phyloP scores from a whole-genome alignment of 2,113 vertebrate genomes.

The Neofelis nebulosa region DNA sequence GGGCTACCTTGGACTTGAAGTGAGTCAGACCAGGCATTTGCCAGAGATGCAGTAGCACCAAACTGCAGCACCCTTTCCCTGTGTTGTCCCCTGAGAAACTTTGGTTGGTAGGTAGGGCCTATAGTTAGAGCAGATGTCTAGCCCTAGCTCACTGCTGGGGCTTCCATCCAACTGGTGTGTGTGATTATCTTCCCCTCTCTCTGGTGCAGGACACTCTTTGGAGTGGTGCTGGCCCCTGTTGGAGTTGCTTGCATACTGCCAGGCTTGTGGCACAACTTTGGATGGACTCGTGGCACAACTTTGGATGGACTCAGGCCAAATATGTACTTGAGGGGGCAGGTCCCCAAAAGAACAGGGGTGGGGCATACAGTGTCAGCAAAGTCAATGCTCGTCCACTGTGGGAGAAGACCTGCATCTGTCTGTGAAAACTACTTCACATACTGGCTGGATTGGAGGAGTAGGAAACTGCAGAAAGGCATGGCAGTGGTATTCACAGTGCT shows the following conservation, averaged over 20 bases:
- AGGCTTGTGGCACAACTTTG: not conserved
- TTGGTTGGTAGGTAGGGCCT: not conserved
- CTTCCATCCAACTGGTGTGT: not conserved
- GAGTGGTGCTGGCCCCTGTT: not conserved
- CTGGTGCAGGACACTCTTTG: not conserved
- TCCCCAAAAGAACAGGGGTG: not conserved
- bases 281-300: not conserved
- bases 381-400: not conserved
- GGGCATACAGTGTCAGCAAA: not conserved
- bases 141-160: not conserved
- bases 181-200: not conserved
- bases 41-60: not conserved
- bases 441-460: not conserved
- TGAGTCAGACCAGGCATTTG: not conserved
- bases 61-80: not conserved
- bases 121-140: not conserved
- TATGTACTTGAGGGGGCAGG: not conserved
- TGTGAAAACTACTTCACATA: not conserved
- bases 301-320: not conserved
- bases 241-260: not conserved
- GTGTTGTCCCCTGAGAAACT: not conserved
- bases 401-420: not conserved
- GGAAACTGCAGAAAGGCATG: not conserved
- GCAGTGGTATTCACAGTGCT: not conserved
- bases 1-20: not conserved